Base-by-base conservation (phyloP, 2,113 vertebrate species). In the Gallinago jamesoni region DNA sequence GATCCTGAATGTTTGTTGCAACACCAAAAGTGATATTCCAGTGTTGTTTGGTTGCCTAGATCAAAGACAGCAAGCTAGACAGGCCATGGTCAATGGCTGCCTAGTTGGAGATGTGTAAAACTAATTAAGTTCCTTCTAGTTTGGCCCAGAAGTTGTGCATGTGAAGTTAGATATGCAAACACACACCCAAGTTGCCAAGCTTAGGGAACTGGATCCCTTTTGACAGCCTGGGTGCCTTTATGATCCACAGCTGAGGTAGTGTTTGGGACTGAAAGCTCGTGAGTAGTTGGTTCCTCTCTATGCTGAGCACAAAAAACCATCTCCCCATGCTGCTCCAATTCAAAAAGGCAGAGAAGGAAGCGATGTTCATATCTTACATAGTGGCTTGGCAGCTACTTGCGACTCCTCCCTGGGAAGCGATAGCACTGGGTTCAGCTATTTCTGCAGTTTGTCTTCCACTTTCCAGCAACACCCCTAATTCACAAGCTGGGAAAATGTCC, bases 351-450 rank as follows among this genome's bases (percentile, higher is more conserved):
- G 76, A 43, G 63, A 81, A 41, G 43, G 47, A 77, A 70, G 41
- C 0, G 0, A n/a, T 37, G 47, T 33, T 80, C 64, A 35, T 22
- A 19, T 74, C 84, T 69, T 74, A 20, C 8, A 2, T 2, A 64
- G 48, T 30, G 57, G 33, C 21, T 86, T 96, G 75, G 86, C 83
- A 80, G 48, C 27, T 70, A 6, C 39, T 83, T 80, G 86, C 33
- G 74, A 3, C 41, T 52, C 52, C 43, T 78, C 68, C 55, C 64
- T 62, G 70, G 50, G 55, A 94, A 74, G 35, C 12, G 55, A 80
- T 53, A 80, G 63, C 31, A 84, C 45, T 79, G 33, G 3, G 13
- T 86, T 79, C 79, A 90, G 39, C 30, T 89, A 0, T 67, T 83
- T 81, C 59, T 67, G 20, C 45, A 86, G 72, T 35, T 19, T 47